A percentile compares a stretch with the other conserved stretches of the same genome.
Evolutionary conservation across 2,888 invertebrate species (phyloP).

Genomic region (Drosophila macrospina): DNA sequence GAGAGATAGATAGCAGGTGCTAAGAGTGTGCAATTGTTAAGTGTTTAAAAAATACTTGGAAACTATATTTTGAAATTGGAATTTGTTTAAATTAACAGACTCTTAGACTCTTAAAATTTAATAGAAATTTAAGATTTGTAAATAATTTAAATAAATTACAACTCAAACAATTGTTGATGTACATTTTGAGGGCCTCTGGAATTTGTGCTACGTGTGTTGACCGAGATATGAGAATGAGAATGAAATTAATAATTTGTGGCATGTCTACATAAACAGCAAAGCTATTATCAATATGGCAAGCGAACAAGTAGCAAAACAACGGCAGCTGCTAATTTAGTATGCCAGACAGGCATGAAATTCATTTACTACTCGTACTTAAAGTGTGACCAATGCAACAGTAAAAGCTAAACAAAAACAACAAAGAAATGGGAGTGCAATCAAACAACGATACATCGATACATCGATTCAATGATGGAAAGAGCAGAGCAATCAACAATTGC

Average conservation of each 20-base stretch:
- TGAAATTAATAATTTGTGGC: conserved; percentile 28
- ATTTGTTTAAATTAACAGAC: not conserved
- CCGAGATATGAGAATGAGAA: conserved; percentile 62
- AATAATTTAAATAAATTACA: too few species aligned
- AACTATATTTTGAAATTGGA: not conserved
- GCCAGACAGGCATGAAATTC: conserved; percentile 66
- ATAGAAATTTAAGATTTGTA: too few species aligned
- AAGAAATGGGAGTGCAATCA: conserved; percentile 48
- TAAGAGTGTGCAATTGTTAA: not conserved
- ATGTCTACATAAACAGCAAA: conserved; percentile 1
- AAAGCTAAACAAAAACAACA: conserved; percentile 24
- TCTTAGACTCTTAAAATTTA: too few species aligned
- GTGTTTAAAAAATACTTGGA: not conserved
- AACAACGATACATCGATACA: conserved; percentile 21
- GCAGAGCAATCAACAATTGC: conserved; percentile 42
- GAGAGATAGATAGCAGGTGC: conserved; percentile 1
- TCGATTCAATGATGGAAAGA: conserved; percentile 19
- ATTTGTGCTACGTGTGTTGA: conserved; percentile 51
- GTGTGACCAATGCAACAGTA: conserved; percentile 48
- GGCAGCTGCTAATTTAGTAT: conserved; percentile 58
- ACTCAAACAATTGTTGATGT: too few species aligned
- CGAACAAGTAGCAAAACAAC: not conserved
- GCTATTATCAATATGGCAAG: conserved; percentile 37
- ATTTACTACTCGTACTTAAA: conserved; percentile 49
- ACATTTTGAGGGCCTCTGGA: too few species aligned